phyloP scores from a whole-genome alignment of 2,888 invertebrate species.

The Gasteruption jaculator region DNA sequence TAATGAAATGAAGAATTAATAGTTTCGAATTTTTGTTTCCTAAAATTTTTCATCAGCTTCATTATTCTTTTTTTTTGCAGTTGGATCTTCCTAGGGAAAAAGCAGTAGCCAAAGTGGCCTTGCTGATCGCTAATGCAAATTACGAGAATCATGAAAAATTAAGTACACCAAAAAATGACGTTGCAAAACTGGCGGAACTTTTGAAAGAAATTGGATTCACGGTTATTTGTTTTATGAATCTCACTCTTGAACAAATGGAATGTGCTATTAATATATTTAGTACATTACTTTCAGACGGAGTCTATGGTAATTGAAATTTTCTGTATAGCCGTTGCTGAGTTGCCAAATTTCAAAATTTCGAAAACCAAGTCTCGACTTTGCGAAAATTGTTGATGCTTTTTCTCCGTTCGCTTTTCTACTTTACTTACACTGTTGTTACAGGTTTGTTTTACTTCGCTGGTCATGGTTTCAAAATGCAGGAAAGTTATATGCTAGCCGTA shows the following conservation, averaged over 20 bases:
- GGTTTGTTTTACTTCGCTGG: conserved; percentile 47
- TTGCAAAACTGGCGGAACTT: conserved; percentile 32
- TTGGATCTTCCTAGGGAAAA: conserved; percentile 32
- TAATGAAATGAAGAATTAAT: neutral
- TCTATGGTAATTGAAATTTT: conserved; percentile 36
- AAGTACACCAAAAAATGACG: conserved; percentile 41
- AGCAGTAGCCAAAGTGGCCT: conserved; percentile 41
- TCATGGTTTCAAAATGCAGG: conserved; percentile 46
- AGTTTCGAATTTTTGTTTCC: neutral
- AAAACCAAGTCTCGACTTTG: no score
- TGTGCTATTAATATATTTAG: conserved; percentile 40
- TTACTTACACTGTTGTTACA: no score
- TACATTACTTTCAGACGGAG: conserved; percentile 34
- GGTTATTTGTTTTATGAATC: conserved; percentile 40
- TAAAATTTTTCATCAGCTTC: conserved; percentile 8
- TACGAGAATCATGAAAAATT: conserved; percentile 34
- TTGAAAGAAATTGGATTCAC: conserved; percentile 41
- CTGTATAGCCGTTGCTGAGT: conserved; percentile 1
- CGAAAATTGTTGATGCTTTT: no score
- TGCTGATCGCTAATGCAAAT: conserved; percentile 42
- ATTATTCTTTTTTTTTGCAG: conserved; percentile 20
- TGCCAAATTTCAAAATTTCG: neutral
- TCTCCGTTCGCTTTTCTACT: no score
- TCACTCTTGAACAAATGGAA: conserved; percentile 40
- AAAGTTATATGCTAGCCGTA: conserved; percentile 43